Conservation (phyloP, 1,140 invertebrate genomes). For the Drosophila lacteicornis region DNA sequence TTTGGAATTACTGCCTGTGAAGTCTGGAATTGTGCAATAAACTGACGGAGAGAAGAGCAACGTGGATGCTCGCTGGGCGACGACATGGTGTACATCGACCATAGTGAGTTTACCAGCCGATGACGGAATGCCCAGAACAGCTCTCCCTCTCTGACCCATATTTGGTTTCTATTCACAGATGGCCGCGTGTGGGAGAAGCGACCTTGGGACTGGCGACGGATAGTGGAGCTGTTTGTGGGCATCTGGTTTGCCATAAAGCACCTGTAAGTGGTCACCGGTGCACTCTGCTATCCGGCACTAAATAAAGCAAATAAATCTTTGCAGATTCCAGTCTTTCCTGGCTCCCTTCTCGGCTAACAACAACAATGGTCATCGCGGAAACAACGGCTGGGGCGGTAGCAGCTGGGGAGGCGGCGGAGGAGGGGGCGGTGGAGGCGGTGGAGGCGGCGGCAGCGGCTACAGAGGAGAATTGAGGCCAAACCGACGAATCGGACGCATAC, state of each 20-base stretch:
- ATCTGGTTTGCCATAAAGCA: slow-evolving; percentile 65
- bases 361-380: slow-evolving; percentile 41
- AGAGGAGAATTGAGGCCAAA: slow-evolving; percentile 68
- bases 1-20: neutral
- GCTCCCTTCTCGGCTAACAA: slow-evolving; percentile 54
- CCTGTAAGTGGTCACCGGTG: slow-evolving; percentile 44
- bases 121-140: neutral
- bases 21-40: neutral
- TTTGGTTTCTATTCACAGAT: slow-evolving; percentile 30
- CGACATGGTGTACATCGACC: slow-evolving; percentile 57
- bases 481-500: slow-evolving; percentile 68
- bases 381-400: slow-evolving; percentile 43
- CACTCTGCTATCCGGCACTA: neutral
- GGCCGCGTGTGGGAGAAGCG: slow-evolving; percentile 76
- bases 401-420: slow-evolving; percentile 28
- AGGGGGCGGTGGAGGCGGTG: slow-evolving; percentile 38
- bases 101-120: slow-evolving; percentile 28
- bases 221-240: slow-evolving; percentile 61
- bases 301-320: neutral
- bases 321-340: slow-evolving; percentile 55
- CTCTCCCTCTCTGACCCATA: neutral
- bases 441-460: slow-evolving; percentile 26
- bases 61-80: slow-evolving; percentile 1
- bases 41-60: neutral
- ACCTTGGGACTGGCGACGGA: slow-evolving; percentile 66